Conservation (phyloP, 2,797 vertebrate species). For the Liasis olivaceus region DNA sequence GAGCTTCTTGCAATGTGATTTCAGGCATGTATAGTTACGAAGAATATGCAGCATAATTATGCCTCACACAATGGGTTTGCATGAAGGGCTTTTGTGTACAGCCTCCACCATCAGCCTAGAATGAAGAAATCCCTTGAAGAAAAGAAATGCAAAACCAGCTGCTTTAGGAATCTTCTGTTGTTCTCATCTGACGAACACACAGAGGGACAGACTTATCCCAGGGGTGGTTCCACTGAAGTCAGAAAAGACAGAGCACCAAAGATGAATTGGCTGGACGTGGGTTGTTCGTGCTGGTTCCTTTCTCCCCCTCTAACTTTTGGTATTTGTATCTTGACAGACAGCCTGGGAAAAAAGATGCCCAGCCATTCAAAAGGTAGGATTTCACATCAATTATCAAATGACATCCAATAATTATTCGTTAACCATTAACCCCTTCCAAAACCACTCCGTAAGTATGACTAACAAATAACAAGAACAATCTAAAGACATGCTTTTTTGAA, state of each 20-base stretch:
- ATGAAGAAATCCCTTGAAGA: conserved; percentile 64
- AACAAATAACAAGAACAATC: neutral
- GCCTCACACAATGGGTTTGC: conserved; percentile 57
- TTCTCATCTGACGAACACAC: conserved; percentile 62
- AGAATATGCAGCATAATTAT: conserved; percentile 60
- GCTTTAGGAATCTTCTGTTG: conserved; percentile 60
- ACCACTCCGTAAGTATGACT: conserved; percentile 11
- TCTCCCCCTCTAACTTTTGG: conserved; percentile 49
- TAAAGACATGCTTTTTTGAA: conserved; percentile 6
- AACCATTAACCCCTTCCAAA: conserved; percentile 34
- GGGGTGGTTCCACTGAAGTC: conserved; percentile 58
- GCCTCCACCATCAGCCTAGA: conserved; percentile 57
- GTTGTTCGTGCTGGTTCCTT: conserved; percentile 21
- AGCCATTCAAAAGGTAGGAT: conserved; percentile 68
- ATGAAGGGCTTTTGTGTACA: conserved; percentile 67
- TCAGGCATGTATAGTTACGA: conserved; percentile 57
- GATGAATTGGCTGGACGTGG: conserved; percentile 48
- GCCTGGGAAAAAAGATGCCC: conserved; percentile 60
- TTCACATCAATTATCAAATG: conserved; percentile 44
- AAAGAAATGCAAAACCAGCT: conserved; percentile 70
- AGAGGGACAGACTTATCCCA: conserved; percentile 53
- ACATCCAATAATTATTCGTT: neutral
- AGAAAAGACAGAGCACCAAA: conserved; percentile 51
- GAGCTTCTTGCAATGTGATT: conserved; percentile 55
- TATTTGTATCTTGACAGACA: conserved; percentile 64